Evolutionary conservation across 2,113 vertebrate genomes (phyloP), one percentile per base, ranked within the genome.

Genomic region (Neodon shergylaensis): DNA sequence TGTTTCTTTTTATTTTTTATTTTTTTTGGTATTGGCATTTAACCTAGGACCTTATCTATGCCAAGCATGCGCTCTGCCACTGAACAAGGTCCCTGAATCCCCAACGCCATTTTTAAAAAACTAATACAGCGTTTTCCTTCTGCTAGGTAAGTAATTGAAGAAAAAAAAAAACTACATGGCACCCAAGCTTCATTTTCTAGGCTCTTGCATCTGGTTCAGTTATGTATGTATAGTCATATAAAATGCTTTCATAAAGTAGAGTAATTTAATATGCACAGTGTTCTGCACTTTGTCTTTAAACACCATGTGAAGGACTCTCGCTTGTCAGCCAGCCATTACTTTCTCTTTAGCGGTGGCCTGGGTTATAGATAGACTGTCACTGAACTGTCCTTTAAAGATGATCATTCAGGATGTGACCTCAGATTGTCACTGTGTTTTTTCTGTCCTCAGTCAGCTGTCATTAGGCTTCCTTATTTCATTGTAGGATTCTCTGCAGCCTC

Each of bases 231-330:
- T 73, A 97, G 91, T 92, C n/a, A 26, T 66, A 86, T 78, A 77
- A 92, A 91, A 76, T 86, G 77, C 66, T 95, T 92, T 85, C n/a
- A 47, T 81, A 91, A 95, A 92, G 61, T 58, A 73, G 54, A 74
- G n/a, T 78, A 92, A 88, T 90, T 81, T 52, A 95, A 90, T 94
- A 78, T 39, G 17, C 21, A 91, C 5, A 44, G 26, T 83, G 91
- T 54, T 61, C 86, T 96, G 95, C 10, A 44, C 52, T 95, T 88
- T n/a, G 13, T 97, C 93, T 91, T 61, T 77, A 44, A 92, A 7
- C 16, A 63, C 66, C 22, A 47, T 16, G 16, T 14, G 74, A 84
- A 94, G 49, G 36, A 39, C 63, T 93, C 65, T 81, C 85, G 42
- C 65, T 22, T 39, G 66, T 73, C 28, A 76, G 26, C 10, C 76